Base-by-base conservation (phyloP, 2,888 invertebrate species). In the Acronicta aceris region DNA sequence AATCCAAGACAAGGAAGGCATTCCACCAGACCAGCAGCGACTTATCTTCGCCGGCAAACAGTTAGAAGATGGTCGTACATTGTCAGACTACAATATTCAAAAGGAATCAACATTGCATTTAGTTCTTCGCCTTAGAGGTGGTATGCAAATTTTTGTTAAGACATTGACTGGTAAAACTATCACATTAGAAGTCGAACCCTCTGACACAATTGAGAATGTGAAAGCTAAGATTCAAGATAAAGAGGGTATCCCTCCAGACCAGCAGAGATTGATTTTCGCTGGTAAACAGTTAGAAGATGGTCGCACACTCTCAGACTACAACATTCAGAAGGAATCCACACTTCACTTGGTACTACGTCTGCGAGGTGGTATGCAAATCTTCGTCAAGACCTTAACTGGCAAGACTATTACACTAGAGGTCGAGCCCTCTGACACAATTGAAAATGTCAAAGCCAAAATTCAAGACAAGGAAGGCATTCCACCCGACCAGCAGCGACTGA, bases 141-240 rank as follows among this genome's bases (percentile, higher is more conserved):
- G 83, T 58, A 83, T 83, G 81, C 83, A 83, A 55, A 83, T 83
- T 4, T 82, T 82, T 25, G 82, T 83, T 0, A 82, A 83, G 1
- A 82, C 83, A 0, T 7, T 82, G 13, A 82, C 82, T n/a, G 82
- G 82, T 0, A 82, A 82, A 3, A 82, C 82, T 0, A 82, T 82
- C 2, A 82, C 82, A 0, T 9, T 82, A 0, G 82, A 82, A 5
- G 82, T 82, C 0, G 82, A 82, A 9, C 8, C 82, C 0, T 81
- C 82, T 0, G 82, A 82, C 62, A 82, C 82, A 1, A 82, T 82
- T 0, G 82, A 82, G 33, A 82, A 82, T 3, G 82, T 82, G 0
- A 82, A 82, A 46, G 82, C 82, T 0, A 82, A 82, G 59, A 82
- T 82, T 0, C 82, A 82, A 0, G 82, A 82, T 46, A 82, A 82